Percentiles rank a stretch among this genome's conserved stretches.
phyloP scores from a whole-genome alignment of 2,113 vertebrate species.

The Myiozetetes cayanensis region DNA sequence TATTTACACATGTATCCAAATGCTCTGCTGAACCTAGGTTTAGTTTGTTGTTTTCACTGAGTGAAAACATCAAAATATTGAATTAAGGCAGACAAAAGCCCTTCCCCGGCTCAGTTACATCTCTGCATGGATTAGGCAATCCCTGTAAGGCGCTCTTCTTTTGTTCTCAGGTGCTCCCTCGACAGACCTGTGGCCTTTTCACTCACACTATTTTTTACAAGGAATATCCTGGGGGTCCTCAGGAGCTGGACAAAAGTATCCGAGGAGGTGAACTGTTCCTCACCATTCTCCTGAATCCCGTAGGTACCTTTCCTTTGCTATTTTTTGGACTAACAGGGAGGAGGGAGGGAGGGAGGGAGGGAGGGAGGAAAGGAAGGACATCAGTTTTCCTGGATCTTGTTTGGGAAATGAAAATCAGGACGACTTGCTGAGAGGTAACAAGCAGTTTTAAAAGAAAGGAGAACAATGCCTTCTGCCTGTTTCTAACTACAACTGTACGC shows the following conservation, averaged over 20 bases:
- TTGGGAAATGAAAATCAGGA: neutral
- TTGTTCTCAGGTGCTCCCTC: constrained; percentile 87
- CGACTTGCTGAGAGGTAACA: neutral
- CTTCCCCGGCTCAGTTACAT: neutral
- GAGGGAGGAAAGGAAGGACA: neutral
- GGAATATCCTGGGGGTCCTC: constrained; percentile 94
- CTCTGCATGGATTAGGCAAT: neutral
- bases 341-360: neutral
- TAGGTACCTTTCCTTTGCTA: constrained; percentile 72
- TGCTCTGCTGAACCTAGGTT: neutral
- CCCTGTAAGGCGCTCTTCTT: neutral
- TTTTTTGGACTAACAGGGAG: neutral
- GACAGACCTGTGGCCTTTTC: constrained; percentile 97
- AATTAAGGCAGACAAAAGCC: neutral
- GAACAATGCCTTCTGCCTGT: neutral
- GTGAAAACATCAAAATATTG: neutral
- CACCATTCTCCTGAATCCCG: constrained; percentile 94
- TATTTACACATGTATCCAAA: neutral
- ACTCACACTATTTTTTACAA: constrained; percentile 99
- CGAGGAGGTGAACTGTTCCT: constrained; percentile 95
- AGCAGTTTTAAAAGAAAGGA: neutral
- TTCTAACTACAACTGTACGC: neutral
- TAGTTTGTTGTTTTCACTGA: neutral
- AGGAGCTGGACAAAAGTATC: constrained; percentile 96
- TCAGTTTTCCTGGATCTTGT: neutral